phyloP scores from a whole-genome alignment of 2,888 invertebrate genomes.

The Tenthredo scrophulariae region DNA sequence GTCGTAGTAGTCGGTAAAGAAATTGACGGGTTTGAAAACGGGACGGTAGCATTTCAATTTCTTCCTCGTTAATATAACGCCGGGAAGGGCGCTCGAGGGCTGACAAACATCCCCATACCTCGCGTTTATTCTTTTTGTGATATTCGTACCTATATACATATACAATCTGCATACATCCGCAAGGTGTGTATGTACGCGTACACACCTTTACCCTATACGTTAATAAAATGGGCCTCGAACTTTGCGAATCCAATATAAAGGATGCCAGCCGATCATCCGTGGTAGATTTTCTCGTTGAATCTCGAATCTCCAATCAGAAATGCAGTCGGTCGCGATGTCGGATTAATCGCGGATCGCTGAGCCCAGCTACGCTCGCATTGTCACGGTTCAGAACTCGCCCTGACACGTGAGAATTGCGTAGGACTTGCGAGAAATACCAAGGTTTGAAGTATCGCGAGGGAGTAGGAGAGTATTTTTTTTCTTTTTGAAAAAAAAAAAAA shows the following conservation, averaged over 20 bases:
- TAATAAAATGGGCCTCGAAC: slow-evolving; percentile 6
- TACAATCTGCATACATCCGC: no score
- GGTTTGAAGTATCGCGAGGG: background rate
- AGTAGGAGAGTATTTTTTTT: no score
- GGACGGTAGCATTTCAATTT: slow-evolving; percentile 39
- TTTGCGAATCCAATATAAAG: slow-evolving; percentile 45
- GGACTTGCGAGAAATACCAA: background rate
- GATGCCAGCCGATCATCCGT: slow-evolving; percentile 44
- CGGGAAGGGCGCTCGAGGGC: slow-evolving; percentile 1
- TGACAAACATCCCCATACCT: background rate
- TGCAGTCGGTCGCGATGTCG: slow-evolving; percentile 48
- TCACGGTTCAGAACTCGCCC: slow-evolving; percentile 5
- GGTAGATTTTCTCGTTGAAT: slow-evolving; percentile 38
- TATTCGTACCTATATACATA: background rate
- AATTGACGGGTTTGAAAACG: background rate
- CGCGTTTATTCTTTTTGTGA: background rate
- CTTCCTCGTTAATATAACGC: slow-evolving; percentile 35
- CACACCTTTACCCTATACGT: background rate
- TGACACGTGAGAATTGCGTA: slow-evolving; percentile 30
- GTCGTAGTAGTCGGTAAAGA: background rate
- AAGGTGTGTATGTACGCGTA: background rate
- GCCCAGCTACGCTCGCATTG: slow-evolving; percentile 27
- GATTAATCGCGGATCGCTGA: slow-evolving; percentile 47
- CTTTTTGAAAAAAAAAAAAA: background rate
- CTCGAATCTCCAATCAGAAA: slow-evolving; percentile 46